Evolutionary conservation across 2,113 vertebrate species (phyloP).

Genomic region (Calyptommatus sinebrachiatus): DNA sequence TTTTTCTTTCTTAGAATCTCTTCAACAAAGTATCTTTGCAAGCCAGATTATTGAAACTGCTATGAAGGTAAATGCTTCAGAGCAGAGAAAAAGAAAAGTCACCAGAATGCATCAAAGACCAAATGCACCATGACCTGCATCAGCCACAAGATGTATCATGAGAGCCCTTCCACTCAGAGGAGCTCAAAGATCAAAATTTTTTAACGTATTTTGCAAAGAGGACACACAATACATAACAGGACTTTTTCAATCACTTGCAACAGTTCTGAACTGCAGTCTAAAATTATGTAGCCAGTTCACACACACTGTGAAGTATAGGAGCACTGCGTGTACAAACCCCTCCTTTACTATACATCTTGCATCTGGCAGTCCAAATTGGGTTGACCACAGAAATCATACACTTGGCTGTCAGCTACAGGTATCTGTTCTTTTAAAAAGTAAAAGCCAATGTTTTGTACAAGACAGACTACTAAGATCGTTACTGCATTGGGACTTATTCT

Average conservation of each 20-base stretch:
- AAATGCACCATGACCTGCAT: background rate
- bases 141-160: too few species aligned
- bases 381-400: background rate
- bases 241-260: background rate
- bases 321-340: background rate
- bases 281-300: too few species aligned
- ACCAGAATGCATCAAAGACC: background rate
- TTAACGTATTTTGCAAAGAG: background rate
- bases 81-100: conserved; percentile 4
- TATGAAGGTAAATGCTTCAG: background rate
- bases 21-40: background rate
- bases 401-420: background rate
- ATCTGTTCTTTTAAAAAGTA: background rate
- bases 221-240: too few species aligned
- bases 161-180: background rate
- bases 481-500: too few species aligned
- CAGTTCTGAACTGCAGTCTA: background rate
- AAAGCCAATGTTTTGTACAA: background rate
- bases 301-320: background rate
- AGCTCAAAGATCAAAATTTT: background rate
- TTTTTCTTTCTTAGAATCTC: background rate
- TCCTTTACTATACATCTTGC: background rate
- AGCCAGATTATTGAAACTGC: background rate
- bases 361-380: background rate
- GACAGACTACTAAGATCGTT: background rate